Evolutionary conservation across 2,113 vertebrate genomes (phyloP), one percentile per base, ranked within the genome.

Genomic region (Eira barbara): DNA sequence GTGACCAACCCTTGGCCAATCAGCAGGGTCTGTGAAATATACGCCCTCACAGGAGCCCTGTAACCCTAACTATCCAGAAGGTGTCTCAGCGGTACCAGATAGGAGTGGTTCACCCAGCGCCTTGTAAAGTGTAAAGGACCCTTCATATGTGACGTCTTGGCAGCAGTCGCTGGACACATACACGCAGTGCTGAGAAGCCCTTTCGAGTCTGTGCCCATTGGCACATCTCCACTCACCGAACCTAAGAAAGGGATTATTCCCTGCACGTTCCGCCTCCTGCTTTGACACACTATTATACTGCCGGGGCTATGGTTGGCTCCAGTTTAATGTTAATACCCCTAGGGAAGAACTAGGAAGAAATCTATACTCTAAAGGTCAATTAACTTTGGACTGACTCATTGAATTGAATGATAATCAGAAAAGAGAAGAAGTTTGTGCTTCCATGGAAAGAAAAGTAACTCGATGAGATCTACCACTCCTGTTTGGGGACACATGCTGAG

Each of bases 291-390:
- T 20, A 45, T 81, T 34, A 20, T 2, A 27, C 34, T 91, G 63
- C 11, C 39, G 39, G 47, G 94, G 65, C 61, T 74, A 5, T 8
- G 18, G 34, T 82, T 63, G n/a, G 9, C 27, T 36, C 47, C 7
- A 0, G 11, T 73, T 93, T 71, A 65, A 49, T 42, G 57, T 13
- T 45, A 27, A 61, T 14, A 27, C 42, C 9, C 17, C 29, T 47
- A 74, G 79, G 65, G 73, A 59, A 94, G 42, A 92, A 67, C 45
- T 6, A 67, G 34, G 21, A 67, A 55, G 57, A 93, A 79, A 74
- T 52, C 47, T 78, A 34, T 71, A 21, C 39, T 82, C 52, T 27
- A 49, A 94, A 91, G 81, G n/a, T 71, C 95, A 61, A 1, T 63
- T 67, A 55, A 36, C 29, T 6, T 59, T 21, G 29, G 31, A 34